Evolutionary conservation across 2,888 invertebrate genomes (phyloP).

Genomic region (Yponomeuta plumbellus): DNA sequence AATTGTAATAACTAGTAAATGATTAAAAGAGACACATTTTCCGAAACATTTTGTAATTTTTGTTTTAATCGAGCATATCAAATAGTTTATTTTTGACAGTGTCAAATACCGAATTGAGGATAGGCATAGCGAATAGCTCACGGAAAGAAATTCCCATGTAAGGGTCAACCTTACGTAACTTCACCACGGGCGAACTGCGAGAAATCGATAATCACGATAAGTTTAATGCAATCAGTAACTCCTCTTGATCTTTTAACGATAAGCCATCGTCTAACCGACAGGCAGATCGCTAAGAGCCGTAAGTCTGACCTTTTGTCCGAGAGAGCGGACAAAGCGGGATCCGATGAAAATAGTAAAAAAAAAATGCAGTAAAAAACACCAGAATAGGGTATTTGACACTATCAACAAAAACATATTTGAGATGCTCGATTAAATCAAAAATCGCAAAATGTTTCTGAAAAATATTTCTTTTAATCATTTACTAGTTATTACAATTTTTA

Average conservation of each 20-base stretch:
- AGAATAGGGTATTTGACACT: too few relatives aligned
- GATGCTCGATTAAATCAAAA: too few relatives aligned
- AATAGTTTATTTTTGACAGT: too few relatives aligned
- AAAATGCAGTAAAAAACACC: not conserved
- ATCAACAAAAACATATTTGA: too few relatives aligned
- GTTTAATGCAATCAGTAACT: constrained; percentile 31
- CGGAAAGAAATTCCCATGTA: constrained; percentile 5
- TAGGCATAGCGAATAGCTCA: not conserved
- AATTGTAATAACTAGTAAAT: too few relatives aligned
- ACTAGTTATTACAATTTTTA: too few relatives aligned
- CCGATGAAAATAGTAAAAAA: not conserved
- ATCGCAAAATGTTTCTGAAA: too few relatives aligned
- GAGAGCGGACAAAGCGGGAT: not conserved
- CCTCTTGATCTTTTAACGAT: constrained; percentile 11
- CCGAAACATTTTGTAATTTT: too few relatives aligned
- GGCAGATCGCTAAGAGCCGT: constrained; percentile 24
- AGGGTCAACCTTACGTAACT: constrained; percentile 7
- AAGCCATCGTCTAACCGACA: constrained; percentile 5
- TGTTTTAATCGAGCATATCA: too few relatives aligned
- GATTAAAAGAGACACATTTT: too few relatives aligned
- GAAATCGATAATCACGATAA: constrained; percentile 46
- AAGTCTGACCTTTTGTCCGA: not conserved
- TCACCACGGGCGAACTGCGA: constrained; percentile 28
- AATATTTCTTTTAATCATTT: too few relatives aligned
- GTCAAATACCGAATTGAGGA: too few relatives aligned